Conservation (phyloP, 2,797 vertebrate genomes). For the Philypnodon macrostomus region DNA sequence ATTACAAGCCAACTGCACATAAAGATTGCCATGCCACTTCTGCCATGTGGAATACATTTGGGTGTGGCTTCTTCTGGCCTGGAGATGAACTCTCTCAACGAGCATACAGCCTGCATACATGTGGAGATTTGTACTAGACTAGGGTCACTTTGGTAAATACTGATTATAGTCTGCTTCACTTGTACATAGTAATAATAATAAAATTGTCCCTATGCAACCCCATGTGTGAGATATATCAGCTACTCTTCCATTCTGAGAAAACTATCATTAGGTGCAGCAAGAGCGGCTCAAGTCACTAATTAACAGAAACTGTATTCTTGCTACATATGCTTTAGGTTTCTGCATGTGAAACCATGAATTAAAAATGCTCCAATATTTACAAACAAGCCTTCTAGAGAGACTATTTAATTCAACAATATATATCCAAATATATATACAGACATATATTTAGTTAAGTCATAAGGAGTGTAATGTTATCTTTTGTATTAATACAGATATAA, state of each 20-base stretch:
- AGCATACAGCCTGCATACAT: conserved; percentile 1
- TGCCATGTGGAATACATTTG: conserved; percentile 37
- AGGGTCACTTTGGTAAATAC: not conserved
- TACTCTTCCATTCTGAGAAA: conserved; percentile 9
- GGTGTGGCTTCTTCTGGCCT: conserved; percentile 33
- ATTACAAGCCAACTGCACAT: conserved; percentile 11
- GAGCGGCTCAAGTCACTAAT: conserved; percentile 2
- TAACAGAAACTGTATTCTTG: not conserved
- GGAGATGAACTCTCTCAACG: conserved; percentile 31
- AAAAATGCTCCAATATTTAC: no score
- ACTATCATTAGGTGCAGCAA: conserved; percentile 6
- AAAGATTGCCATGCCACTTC: conserved; percentile 3
- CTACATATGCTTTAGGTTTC: no score
- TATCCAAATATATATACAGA: no score
- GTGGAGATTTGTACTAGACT: conserved; percentile 11
- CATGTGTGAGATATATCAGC: not conserved
- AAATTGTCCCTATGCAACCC: not conserved
- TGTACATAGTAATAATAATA: not conserved
- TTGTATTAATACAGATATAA: no score
- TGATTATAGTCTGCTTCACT: not conserved
- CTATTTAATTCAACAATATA: no score
- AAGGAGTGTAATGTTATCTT: no score
- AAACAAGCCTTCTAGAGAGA: no score
- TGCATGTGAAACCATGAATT: no score
- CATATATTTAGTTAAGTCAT: no score